Conservation (phyloP, 1,140 invertebrate genomes). For the Magallana ariakensis region DNA sequence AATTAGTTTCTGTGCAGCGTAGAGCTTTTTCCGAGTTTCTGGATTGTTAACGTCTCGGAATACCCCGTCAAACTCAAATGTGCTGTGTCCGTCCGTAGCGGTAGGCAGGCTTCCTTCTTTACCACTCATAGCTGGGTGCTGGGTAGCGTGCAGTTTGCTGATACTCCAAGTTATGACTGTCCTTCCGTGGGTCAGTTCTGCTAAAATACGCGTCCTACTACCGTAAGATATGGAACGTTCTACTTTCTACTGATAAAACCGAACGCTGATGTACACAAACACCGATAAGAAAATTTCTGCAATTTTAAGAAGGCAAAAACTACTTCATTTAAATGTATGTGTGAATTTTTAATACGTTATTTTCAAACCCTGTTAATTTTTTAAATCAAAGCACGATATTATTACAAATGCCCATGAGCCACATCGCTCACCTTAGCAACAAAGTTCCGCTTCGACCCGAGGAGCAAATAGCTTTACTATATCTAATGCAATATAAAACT, state of each 20-base stretch:
- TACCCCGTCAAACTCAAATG: constrained; percentile 64
- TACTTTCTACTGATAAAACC: constrained; percentile 28
- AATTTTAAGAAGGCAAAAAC: no score
- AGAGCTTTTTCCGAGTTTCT: constrained; percentile 54
- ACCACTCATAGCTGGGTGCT: background rate
- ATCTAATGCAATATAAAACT: no score
- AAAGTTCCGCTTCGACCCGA: no score
- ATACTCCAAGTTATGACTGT: background rate
- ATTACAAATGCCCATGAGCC: no score
- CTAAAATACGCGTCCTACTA: background rate
- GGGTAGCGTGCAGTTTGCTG: no score
- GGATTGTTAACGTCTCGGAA: constrained; percentile 65
- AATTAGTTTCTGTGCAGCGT: constrained; percentile 58
- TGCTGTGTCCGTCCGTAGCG: constrained; percentile 59
- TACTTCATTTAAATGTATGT: no score
- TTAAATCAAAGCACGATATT: no score
- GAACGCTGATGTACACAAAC: background rate
- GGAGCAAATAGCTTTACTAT: no score
- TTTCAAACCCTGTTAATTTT: no score
- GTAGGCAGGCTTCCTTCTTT: constrained; percentile 57
- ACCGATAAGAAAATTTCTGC: no score
- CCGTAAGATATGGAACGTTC: constrained; percentile 1
- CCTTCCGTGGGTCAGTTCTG: background rate
- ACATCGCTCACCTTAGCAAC: no score
- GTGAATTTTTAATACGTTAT: no score